A percentile compares a stretch with the other conserved stretches of the same genome.
Evolutionary conservation across 1,140 invertebrate species (phyloP).

Genomic region (Pantala flavescens): DNA sequence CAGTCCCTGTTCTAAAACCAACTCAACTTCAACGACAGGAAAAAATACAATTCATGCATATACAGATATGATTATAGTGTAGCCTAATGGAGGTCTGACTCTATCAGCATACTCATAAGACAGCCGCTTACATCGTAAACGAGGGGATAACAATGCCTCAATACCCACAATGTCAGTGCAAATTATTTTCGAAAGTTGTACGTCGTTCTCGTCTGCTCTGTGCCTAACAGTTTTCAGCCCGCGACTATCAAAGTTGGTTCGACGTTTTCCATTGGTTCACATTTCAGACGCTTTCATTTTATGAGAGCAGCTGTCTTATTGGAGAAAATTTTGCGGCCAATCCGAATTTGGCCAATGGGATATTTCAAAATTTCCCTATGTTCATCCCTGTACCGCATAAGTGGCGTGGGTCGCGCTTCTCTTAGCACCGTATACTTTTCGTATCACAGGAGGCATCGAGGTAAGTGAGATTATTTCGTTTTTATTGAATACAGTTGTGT

Average conservation of each 20-base stretch:
- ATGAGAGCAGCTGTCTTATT: conserved; percentile 37
- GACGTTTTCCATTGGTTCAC: not conserved
- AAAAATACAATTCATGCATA: too few relatives aligned
- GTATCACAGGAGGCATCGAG: conserved; percentile 36
- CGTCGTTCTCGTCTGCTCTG: not conserved
- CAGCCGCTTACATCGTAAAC: too few relatives aligned
- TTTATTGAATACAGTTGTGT: conserved; percentile 38
- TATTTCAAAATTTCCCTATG: conserved; percentile 37
- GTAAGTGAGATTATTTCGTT: conserved; percentile 24
- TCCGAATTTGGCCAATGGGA: conserved; percentile 47
- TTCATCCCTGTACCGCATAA: conserved; percentile 43
- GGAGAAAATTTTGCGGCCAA: conserved; percentile 47
- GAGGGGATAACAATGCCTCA: too few relatives aligned
- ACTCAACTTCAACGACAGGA: too few relatives aligned
- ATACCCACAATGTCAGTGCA: not conserved
- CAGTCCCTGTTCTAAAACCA: too few relatives aligned
- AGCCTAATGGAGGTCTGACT: too few relatives aligned
- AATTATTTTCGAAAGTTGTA: conserved; percentile 4
- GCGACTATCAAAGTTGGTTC: not conserved
- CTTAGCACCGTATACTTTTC: conserved; percentile 47
- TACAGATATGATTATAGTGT: too few relatives aligned
- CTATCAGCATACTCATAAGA: too few relatives aligned
- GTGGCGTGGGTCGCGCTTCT: conserved; percentile 50
- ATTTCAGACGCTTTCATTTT: not conserved
- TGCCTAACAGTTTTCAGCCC: not conserved